Evolutionary conservation across 2,888 invertebrate genomes (phyloP).

Genomic region (Mythimna albipuncta): DNA sequence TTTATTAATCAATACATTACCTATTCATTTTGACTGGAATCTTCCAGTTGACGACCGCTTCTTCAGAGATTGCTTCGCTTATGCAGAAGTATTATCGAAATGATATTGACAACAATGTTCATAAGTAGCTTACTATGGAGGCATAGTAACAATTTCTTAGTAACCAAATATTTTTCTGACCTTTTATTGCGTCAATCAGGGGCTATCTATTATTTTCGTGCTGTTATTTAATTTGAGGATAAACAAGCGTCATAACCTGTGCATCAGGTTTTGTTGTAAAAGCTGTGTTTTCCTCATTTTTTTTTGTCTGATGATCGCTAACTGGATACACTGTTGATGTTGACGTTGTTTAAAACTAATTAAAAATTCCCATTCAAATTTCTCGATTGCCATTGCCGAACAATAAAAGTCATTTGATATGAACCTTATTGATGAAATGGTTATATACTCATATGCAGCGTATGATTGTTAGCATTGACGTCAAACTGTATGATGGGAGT

Average conservation of each 20-base stretch:
- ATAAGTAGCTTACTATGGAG: constrained; percentile 57
- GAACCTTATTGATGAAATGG: constrained; percentile 71
- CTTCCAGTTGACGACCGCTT: constrained; percentile 48
- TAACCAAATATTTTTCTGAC: constrained; percentile 73
- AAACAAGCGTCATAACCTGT: constrained; percentile 45
- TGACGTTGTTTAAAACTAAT: constrained; percentile 7
- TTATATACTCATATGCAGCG: constrained; percentile 64
- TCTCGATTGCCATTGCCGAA: constrained; percentile 40
- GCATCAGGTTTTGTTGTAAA: constrained; percentile 22
- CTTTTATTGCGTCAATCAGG: constrained; percentile 76
- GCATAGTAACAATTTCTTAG: constrained; percentile 60
- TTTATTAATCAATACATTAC: constrained; percentile 28
- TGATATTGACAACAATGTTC: constrained; percentile 52
- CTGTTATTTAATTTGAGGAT: constrained; percentile 47
- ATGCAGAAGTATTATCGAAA: constrained; percentile 50
- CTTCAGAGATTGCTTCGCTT: constrained; percentile 32
- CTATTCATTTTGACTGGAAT: constrained; percentile 40
- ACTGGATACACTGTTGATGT: neutral
- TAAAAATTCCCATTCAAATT: constrained; percentile 9
- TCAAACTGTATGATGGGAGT: constrained; percentile 77
- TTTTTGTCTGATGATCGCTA: constrained; percentile 2
- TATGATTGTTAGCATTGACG: constrained; percentile 78
- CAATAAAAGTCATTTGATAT: constrained; percentile 65
- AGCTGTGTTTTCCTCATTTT: constrained; percentile 5
- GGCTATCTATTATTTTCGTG: constrained; percentile 71